A percentile compares a stretch with the other conserved stretches of the same genome.
These are phyloP conservation scores for Gopherus evgoodei DNA, from an alignment of 2,113 vertebrate species.

Conservation along the genomic window DNA sequence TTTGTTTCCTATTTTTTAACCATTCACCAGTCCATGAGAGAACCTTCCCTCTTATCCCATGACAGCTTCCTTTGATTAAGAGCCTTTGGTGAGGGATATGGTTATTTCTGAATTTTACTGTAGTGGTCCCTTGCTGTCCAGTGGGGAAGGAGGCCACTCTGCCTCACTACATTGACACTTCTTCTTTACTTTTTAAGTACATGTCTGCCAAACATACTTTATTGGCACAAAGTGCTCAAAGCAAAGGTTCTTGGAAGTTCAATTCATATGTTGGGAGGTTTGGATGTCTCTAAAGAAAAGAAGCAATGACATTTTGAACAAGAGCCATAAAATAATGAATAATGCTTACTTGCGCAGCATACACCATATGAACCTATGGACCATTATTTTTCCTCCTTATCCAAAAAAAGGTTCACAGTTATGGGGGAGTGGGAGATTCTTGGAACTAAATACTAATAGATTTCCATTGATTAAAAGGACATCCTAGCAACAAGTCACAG, in stretches of 20 bases:
- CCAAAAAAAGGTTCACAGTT: not conserved
- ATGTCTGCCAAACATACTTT: not conserved
- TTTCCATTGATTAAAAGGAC: conserved; percentile 17
- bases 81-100: too few relatives aligned
- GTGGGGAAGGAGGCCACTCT: too few relatives aligned
- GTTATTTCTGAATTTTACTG: too few relatives aligned
- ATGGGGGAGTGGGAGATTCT: not conserved
- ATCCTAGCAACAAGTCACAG: fast-evolving
- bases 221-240: not conserved
- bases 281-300: not conserved
- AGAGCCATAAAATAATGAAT: not conserved
- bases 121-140: too few relatives aligned
- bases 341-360: not conserved
- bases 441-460: conserved; percentile 31
- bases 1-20: too few relatives aligned
- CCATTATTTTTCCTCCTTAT: not conserved
- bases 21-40: too few relatives aligned
- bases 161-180: not conserved
- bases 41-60: too few relatives aligned
- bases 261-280: not conserved
- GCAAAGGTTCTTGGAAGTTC: not conserved
- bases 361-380: not conserved
- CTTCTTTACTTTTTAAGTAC: not conserved
- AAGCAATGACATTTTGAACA: not conserved
- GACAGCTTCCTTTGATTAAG: too few relatives aligned